Evolutionary conservation across 2,888 invertebrate species (phyloP).

Genomic region (Schrankia costaestrigalis): DNA sequence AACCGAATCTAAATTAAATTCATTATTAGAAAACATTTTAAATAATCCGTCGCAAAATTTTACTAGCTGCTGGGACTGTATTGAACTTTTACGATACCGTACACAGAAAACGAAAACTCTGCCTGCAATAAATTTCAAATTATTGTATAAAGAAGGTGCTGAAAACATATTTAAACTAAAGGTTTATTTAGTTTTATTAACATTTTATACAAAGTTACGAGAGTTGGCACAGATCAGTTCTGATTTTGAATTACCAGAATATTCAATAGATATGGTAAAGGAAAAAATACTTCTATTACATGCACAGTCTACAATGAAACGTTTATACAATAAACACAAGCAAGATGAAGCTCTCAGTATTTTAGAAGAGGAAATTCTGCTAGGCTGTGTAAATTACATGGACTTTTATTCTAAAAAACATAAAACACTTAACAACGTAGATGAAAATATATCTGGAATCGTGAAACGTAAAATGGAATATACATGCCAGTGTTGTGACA

Average conservation of each 20-base stretch:
- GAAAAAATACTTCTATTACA: conserved; percentile 52
- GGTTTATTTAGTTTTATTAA: conserved; percentile 52
- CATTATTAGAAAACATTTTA: conserved; percentile 38
- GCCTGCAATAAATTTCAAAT: conserved; percentile 43
- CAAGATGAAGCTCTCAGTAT: conserved; percentile 24
- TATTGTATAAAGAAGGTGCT: conserved; percentile 40
- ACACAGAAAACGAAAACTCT: conserved; percentile 48
- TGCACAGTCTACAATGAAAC: conserved; percentile 41
- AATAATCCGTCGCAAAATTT: conserved; percentile 51
- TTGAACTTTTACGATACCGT: conserved; percentile 57
- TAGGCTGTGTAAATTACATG: conserved; percentile 49
- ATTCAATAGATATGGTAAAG: conserved; percentile 44
- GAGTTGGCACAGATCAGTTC: conserved; percentile 33
- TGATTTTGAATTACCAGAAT: conserved; percentile 43
- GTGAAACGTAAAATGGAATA: conserved; percentile 28
- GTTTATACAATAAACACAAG: conserved; percentile 32
- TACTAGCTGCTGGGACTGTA: conserved; percentile 54
- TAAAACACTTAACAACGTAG: conserved; percentile 33
- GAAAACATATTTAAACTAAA: conserved; percentile 53
- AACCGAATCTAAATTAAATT: conserved; percentile 30
- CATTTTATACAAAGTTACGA: conserved; percentile 40
- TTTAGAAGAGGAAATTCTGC: conserved; percentile 43
- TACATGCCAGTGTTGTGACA: conserved; percentile 61
- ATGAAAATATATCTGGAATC: conserved; percentile 27
- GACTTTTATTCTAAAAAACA: conserved; percentile 51